phyloP scores from a whole-genome alignment of 2,113 vertebrate genomes.

The Oncorhynchus mykiss region DNA sequence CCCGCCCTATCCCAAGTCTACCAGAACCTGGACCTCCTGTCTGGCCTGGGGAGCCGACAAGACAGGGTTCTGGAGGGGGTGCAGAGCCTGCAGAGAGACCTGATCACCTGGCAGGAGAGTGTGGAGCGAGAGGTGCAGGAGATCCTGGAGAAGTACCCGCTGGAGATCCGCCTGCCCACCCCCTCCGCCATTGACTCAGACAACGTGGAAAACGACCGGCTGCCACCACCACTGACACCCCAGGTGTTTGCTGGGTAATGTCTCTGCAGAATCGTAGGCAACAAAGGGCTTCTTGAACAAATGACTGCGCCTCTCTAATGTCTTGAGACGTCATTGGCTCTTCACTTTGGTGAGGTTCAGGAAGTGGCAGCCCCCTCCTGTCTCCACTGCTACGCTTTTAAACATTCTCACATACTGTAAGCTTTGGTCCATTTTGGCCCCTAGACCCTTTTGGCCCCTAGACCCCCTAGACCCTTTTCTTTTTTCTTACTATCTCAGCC shows the following conservation, averaged over 20 bases:
- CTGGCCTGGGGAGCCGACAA: conserved; percentile 82
- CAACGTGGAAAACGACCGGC: conserved; percentile 84
- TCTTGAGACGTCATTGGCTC: background rate
- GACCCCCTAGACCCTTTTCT: background rate
- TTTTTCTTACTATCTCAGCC: too few relatives aligned
- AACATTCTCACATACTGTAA: background rate
- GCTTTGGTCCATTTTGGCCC: background rate
- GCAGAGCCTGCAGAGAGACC: conserved; percentile 83
- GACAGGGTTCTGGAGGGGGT: conserved; percentile 83
- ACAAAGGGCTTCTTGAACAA: background rate
- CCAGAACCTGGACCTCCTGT: conserved; percentile 86
- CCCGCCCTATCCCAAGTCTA: conserved; percentile 84
- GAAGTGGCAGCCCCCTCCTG: background rate
- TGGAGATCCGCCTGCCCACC: conserved; percentile 79
- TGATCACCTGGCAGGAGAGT: conserved; percentile 85
- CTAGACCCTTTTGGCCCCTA: background rate
- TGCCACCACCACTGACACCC: conserved; percentile 87
- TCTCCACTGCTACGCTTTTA: background rate
- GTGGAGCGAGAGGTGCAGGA: conserved; percentile 84
- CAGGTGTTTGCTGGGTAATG: conserved; percentile 88
- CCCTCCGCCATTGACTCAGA: conserved; percentile 87
- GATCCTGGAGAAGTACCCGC: conserved; percentile 86
- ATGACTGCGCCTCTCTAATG: background rate
- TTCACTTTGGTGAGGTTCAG: background rate
- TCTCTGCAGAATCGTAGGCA: background rate